Conservation (phyloP, 1,140 invertebrate species). For the Atta cephalotes region DNA sequence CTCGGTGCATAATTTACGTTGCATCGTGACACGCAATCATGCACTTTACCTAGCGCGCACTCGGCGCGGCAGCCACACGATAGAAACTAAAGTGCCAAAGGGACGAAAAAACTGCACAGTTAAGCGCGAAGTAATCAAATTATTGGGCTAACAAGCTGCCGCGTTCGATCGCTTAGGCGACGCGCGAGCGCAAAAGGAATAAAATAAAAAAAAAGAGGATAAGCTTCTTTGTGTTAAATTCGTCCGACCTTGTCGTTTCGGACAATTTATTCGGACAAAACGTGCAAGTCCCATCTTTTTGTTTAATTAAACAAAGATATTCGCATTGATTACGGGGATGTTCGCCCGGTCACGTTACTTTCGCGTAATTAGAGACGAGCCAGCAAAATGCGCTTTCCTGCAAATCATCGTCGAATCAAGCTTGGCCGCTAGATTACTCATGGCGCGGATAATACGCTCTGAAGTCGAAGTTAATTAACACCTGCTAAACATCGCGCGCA, state of each 20-base stretch:
- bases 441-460: neutral
- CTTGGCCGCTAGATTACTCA: neutral
- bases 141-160: conserved; percentile 54
- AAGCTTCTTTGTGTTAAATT: conserved; percentile 47
- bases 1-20: conserved; percentile 53
- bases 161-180: conserved; percentile 43
- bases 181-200: conserved; percentile 4
- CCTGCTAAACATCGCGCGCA: conserved; percentile 31
- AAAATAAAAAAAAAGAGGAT: neutral
- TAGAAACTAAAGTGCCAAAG: conserved; percentile 43
- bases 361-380: conserved; percentile 51
- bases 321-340: conserved; percentile 42
- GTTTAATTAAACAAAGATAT: conserved; percentile 60
- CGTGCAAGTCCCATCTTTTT: conserved; percentile 43
- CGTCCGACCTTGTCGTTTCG: conserved; percentile 6
- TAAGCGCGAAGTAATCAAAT: conserved; percentile 54
- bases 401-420: conserved; percentile 50
- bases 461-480: conserved; percentile 43
- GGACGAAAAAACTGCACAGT: conserved; percentile 46
- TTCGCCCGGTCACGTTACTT: conserved; percentile 30
- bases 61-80: neutral
- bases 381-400: conserved; percentile 32
- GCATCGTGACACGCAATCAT: conserved; percentile 58
- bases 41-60: conserved; percentile 39
- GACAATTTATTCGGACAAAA: conserved; percentile 21